These are phyloP conservation scores for Speoplatyrhinus poulsoni DNA, from an alignment of 2,113 vertebrate genomes.

Conservation along the genomic window DNA sequence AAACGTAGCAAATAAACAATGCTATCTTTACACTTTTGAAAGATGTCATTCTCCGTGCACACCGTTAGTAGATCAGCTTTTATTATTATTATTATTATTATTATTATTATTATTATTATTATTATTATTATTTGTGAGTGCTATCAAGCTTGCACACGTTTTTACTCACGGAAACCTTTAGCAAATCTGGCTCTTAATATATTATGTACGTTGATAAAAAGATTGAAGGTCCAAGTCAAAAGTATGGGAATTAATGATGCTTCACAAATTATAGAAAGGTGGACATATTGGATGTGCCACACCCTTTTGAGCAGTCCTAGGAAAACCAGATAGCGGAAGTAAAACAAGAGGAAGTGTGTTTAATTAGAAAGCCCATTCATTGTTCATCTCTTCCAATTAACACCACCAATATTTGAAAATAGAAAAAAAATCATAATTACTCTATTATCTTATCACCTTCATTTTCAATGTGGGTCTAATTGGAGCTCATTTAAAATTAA, in stretches of 20 bases:
- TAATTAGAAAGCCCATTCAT: conserved; percentile 36
- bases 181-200: no score
- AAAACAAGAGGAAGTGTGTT: conserved; percentile 3
- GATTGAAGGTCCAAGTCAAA: no score
- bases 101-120: no score
- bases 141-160: no score
- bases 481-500: conserved; percentile 77
- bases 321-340: conserved; percentile 5
- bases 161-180: no score
- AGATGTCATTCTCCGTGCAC: no score
- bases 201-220: no score
- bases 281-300: conserved; percentile 7
- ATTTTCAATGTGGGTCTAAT: conserved; percentile 68
- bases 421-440: conserved; percentile 64
- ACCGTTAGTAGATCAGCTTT: no score
- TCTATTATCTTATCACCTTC: conserved; percentile 70
- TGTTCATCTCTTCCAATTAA: conserved; percentile 65
- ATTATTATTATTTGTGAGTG: no score
- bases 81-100: no score
- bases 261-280: conserved; percentile 8
- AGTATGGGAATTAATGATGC: neutral
- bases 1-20: no score
- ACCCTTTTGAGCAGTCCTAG: conserved; percentile 1
- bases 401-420: conserved; percentile 66
- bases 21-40: no score